Evolutionary conservation across 2,888 invertebrate genomes (phyloP), one percentile per base, ranked within the genome.

Genomic region (Cremastinae sp.): DNA sequence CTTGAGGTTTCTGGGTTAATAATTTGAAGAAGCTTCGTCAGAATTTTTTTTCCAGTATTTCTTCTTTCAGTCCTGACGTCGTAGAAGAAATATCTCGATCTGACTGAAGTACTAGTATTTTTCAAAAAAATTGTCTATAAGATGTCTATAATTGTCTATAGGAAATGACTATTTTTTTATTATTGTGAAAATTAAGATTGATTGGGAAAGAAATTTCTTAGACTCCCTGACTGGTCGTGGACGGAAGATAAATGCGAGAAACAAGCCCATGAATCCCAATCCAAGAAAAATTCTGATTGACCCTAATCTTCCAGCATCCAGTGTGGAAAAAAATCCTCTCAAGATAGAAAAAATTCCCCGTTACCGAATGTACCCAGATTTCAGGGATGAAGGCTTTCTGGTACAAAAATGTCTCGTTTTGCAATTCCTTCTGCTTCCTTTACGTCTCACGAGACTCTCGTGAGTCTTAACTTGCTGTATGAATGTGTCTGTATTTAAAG

Each of bases 151-250:
- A n/a, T n/a, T n/a, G n/a, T n/a, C n/a, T n/a, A n/a, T n/a, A n/a
- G n/a, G n/a, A n/a, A n/a, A n/a, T n/a, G n/a, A n/a, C n/a, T n/a
- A n/a, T n/a, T 51, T 51, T 14, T 38, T 3, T 4, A 3, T 8
- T 53, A n/a, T 54, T 28, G 18, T 36, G 14, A 38, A 36, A 22
- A 20, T 54, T 20, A 8, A 51, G 9, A 47, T 65, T 1, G 9
- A 34, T 61, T 28, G 5, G n/a, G 47, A 28, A 28, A 2, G 5
- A 53, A 53, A 75, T 72, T 75, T 71, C 49, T 64, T 41, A 78
- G 72, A 53, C 54, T 71, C 49, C 68, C 69, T 18, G 71, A 65
- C 22, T 76, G 76, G 69, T 76, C 69, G 2, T 76, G 64, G 69
- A 53, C 58, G 41, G 54, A 73, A 38, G 76, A 73, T 18, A 65